Percentiles rank a stretch among this genome's conserved stretches.
Evolutionary conservation across 1,140 invertebrate genomes (phyloP).

Genomic region (Dendrolimus kikuchii): DNA sequence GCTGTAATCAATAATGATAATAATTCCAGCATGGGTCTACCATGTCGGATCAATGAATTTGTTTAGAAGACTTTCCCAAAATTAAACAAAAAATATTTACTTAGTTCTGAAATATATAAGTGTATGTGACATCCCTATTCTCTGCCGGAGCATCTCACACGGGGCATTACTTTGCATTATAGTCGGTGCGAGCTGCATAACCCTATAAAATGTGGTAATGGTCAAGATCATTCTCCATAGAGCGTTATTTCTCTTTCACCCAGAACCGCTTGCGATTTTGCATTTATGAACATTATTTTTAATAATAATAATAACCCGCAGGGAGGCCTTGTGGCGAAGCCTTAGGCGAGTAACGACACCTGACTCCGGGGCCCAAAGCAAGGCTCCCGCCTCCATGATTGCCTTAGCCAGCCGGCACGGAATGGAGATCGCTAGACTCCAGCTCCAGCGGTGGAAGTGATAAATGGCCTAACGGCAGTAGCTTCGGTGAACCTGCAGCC

Average conservation of each 20-base stretch:
- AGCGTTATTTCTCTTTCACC: slow-evolving; percentile 31
- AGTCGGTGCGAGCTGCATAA: slow-evolving; percentile 35
- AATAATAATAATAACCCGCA: no score
- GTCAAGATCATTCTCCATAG: slow-evolving; percentile 34
- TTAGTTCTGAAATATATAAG: neutral
- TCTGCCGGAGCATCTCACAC: slow-evolving; percentile 24
- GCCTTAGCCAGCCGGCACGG: neutral
- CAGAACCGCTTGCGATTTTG: slow-evolving; percentile 14
- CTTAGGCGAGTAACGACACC: no score
- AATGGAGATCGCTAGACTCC: no score
- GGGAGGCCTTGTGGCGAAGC: no score
- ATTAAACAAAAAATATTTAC: neutral
- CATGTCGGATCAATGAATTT: no score
- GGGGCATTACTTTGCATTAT: slow-evolving; percentile 52
- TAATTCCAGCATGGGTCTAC: no score
- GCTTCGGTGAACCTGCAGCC: no score
- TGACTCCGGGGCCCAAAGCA: neutral
- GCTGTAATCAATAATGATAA: no score
- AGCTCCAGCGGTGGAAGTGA: no score
- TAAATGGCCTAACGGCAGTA: no score
- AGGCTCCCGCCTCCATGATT: neutral
- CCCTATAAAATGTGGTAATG: slow-evolving; percentile 49
- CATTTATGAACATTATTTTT: slow-evolving; percentile 19
- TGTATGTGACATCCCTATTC: slow-evolving; percentile 26
- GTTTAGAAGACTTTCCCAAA: no score